A percentile compares a stretch with the other conserved stretches of the same genome.
Conservation (phyloP, 2,797 vertebrate genomes). For the Champsocephalus esox region DNA sequence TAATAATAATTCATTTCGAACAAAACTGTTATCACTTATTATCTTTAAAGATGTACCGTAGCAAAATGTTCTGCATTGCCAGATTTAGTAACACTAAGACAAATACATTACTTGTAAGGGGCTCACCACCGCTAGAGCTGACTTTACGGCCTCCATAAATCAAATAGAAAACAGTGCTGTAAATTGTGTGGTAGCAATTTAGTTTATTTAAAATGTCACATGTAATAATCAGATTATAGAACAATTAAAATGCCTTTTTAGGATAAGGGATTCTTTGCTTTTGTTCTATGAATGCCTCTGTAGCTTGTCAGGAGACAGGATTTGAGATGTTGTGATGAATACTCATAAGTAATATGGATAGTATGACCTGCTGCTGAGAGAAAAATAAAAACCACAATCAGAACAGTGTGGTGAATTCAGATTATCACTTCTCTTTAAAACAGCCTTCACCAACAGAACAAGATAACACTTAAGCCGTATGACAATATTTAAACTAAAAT, state of each 20-base stretch:
- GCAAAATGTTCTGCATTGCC: not conserved
- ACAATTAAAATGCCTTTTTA: too few relatives aligned
- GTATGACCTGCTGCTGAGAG: not conserved
- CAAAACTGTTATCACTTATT: too few relatives aligned
- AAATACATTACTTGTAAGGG: not conserved
- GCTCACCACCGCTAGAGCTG: not conserved
- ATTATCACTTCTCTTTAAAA: not conserved
- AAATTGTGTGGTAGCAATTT: not conserved
- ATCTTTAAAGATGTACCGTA: too few relatives aligned
- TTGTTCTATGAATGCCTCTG: too few relatives aligned
- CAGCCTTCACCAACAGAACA: too few relatives aligned
- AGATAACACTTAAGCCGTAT: too few relatives aligned
- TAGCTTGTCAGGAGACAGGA: too few relatives aligned
- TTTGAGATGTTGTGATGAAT: not conserved
- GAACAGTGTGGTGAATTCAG: not conserved
- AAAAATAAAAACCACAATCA: not conserved
- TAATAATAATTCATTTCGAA: not conserved
- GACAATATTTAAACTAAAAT: too few relatives aligned
- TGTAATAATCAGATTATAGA: too few relatives aligned
- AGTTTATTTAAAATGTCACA: not conserved
- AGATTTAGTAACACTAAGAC: not conserved
- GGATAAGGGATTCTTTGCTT: too few relatives aligned
- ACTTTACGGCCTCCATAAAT: not conserved
- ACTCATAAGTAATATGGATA: not conserved
- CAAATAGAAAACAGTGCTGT: not conserved